These are phyloP conservation scores for Larimichthys crocea DNA, from an alignment of 2,113 vertebrate species.

Conservation along the genomic window DNA sequence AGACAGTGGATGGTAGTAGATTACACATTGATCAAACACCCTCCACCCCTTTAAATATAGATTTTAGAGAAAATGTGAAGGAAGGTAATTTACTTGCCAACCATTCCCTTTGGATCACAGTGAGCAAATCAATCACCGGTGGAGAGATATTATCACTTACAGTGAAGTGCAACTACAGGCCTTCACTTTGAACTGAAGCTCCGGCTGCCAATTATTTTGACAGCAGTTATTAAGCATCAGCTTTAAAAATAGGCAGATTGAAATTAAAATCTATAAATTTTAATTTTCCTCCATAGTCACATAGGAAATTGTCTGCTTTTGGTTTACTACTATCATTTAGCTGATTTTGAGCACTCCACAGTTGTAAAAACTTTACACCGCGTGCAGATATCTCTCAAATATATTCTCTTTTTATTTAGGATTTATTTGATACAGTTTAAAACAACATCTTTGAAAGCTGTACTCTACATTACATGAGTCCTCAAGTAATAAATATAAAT, in stretches of 20 bases:
- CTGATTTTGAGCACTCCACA: too few species aligned
- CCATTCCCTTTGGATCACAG: slow-evolving; percentile 43
- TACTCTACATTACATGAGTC: neutral
- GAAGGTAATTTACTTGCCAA: slow-evolving; percentile 70
- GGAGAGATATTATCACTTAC: slow-evolving; percentile 65
- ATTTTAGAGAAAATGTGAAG: slow-evolving; percentile 70
- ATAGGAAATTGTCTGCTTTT: too few species aligned
- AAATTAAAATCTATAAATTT: neutral
- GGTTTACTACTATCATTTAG: too few species aligned
- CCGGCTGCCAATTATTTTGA: slow-evolving; percentile 25
- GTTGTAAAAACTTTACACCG: too few species aligned
- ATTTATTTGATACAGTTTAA: too few species aligned
- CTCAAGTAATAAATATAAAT: neutral
- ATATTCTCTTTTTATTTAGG: too few species aligned
- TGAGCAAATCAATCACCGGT: slow-evolving; percentile 54
- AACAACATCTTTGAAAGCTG: neutral
- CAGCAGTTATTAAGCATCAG: neutral
- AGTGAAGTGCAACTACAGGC: slow-evolving; percentile 41
- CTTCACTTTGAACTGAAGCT: slow-evolving; percentile 36
- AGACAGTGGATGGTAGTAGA: slow-evolving; percentile 53
- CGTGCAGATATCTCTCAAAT: too few species aligned
- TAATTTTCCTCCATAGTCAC: neutral
- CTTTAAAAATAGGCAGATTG: neutral
- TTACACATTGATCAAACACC: slow-evolving; percentile 64
- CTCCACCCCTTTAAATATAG: slow-evolving; percentile 69